Base-by-base conservation (phyloP, 2,113 vertebrate genomes). In the Hucho hucho region DNA sequence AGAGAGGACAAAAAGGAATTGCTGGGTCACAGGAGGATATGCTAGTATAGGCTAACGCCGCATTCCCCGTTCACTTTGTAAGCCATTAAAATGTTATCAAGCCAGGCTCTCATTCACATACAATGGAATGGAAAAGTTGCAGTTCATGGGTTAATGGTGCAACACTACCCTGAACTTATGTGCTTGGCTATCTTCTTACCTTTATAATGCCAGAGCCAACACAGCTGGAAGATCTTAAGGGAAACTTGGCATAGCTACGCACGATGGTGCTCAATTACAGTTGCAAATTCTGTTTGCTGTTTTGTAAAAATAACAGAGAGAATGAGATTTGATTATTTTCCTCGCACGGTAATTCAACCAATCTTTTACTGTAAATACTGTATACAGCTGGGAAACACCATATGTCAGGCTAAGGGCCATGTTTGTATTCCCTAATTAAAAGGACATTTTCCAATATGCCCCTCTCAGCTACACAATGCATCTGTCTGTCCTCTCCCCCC, bases 401-500 rank as follows among this genome's bases (percentile, higher is more conserved):
- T 76, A 81, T 37, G 29, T 81, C 77, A 78, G 80, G 86, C 81
- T 81, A 83, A 81, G 61, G 63, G 70, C 64, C 70, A 77, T 88
- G 87, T 89, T 90, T 89, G 83, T 76, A 88, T 69, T 81, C 68
- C 59, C 69, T 85, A 90, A 89, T 89, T 83, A 86, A 85, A 90
- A 90, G 77, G 74, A 78, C 83, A 88, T 84, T 77, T 68, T 76
- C 56, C 73, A 76, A 75, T 74, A 59, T 49, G 74, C 13, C 11
- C 14, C n/a, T 16, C 46, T 16, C 68, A 69, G 46, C 68, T 25
- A n/a, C 26, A 88, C 85, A 87, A 6, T 67, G 77, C 81, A 88
- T 87, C 84, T 88, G 81, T 29, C 69, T 74, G 86, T 83, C 87
- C 77, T 80, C 82, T 16, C 59, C 64, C 5, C 25, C 26, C 1